phyloP scores from a whole-genome alignment of 2,888 invertebrate genomes.

The Pomacea canaliculata region DNA sequence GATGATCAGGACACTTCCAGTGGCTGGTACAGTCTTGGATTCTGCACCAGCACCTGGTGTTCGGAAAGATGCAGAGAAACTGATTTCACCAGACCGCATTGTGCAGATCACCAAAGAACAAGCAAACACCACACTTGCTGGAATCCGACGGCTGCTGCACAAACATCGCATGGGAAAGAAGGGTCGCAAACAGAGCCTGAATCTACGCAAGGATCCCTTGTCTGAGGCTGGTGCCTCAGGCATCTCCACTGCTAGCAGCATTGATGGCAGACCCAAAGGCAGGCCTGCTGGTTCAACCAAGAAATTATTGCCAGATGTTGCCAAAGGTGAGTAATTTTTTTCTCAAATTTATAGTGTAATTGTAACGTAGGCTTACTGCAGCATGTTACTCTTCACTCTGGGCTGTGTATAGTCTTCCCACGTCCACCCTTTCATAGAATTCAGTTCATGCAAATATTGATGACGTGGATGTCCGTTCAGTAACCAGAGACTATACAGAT shows the following conservation, averaged over 20 bases:
- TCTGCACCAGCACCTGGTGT: background rate
- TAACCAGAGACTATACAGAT: too few relatives aligned
- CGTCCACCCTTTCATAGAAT: too few relatives aligned
- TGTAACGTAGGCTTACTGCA: too few relatives aligned
- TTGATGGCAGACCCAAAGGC: background rate
- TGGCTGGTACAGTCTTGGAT: background rate
- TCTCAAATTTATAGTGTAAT: too few relatives aligned
- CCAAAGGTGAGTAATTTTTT: background rate
- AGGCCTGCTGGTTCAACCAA: background rate
- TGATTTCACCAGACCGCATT: background rate
- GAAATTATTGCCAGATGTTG: background rate
- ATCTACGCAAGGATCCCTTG: background rate
- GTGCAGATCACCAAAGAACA: background rate
- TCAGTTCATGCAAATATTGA: too few relatives aligned
- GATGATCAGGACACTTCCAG: background rate
- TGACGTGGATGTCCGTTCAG: too few relatives aligned
- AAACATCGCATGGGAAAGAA: background rate
- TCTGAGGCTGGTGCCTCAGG: background rate
- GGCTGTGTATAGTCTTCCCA: too few relatives aligned
- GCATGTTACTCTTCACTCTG: too few relatives aligned
- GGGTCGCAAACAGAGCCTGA: conserved; percentile 5
- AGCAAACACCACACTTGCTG: background rate
- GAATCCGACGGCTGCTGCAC: background rate
- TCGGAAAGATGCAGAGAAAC: background rate
- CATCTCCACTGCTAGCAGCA: background rate